Evolutionary conservation across 2,113 vertebrate species (phyloP).

Genomic region (Kryptolebias marmoratus): DNA sequence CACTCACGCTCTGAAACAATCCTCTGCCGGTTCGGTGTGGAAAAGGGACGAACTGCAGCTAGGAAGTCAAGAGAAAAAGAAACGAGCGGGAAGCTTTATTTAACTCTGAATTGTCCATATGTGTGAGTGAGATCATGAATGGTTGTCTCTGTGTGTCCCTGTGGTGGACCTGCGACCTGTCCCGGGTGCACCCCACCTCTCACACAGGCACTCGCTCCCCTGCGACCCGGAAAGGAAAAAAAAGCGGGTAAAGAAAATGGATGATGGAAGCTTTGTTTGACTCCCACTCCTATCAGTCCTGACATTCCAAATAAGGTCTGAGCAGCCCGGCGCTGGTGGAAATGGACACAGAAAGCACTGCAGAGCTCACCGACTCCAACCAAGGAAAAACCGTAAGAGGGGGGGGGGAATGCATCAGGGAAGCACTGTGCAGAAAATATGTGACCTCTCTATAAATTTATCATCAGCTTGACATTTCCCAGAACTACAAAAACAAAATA

Average conservation of each 20-base stretch:
- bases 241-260: conserved; percentile 24
- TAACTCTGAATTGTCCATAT: too few relatives aligned
- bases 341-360: conserved; percentile 63
- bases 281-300: conserved; percentile 77
- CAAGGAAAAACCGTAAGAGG: conserved; percentile 53
- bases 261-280: conserved; percentile 72
- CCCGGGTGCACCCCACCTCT: too few relatives aligned
- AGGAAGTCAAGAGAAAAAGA: conserved; percentile 57
- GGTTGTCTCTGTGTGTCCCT: too few relatives aligned
- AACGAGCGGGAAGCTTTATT: conserved; percentile 71
- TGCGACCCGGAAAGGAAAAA: conserved; percentile 38
- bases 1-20: conserved; percentile 45
- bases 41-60: conserved; percentile 49
- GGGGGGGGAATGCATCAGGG: conserved; percentile 5
- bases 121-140: too few relatives aligned
- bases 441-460: conserved; percentile 71
- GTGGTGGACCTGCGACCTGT: too few relatives aligned
- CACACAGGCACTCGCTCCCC: too few relatives aligned
- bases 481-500: conserved; percentile 62
- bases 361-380: conserved; percentile 63
- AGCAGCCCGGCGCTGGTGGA: conserved; percentile 61
- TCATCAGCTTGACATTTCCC: conserved; percentile 75
- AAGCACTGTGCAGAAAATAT: conserved; percentile 68
- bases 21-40: conserved; percentile 22
- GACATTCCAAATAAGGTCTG: conserved; percentile 81